Evolutionary conservation across 2,797 vertebrate species (phyloP), one percentile per base, ranked within the genome.

Genomic region (Hippoglossus hippoglossus): DNA sequence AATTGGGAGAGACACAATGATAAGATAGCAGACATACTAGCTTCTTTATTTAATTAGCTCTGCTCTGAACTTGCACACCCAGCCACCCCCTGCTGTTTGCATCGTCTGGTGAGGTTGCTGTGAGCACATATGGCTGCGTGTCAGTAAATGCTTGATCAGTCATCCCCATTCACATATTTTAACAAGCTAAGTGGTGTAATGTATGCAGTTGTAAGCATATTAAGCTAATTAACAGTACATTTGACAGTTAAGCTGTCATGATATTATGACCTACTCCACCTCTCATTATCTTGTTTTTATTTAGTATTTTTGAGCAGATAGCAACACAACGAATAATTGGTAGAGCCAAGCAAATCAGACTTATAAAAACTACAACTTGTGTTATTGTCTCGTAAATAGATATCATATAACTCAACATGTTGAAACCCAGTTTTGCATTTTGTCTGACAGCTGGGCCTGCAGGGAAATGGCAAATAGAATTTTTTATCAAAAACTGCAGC

Each of bases 41-140:
- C 84, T 44, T 85, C 82, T 81, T 73, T 63, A 34, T 85, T 77
- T 77, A 86, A 91, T 83, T 73, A 86, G 78, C 71, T 74, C 53
- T 71, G 56, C 18, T 79, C 71, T 85, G 82, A 89, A 71, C 50
- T 56, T 1, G 51, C 10, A 28, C 72, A 79, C 76, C 83, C 75
- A 50, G 28, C 54, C 13, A 4, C 67, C 65, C 80, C 73, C 6
- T 53, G 77, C 87, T 80, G 85, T 60, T 55, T 47, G 81, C 18
- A 19, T 73, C 69, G 55, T 84, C 87, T 91, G 87, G 22, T 55
- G 60, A 57, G 47, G 53, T 72, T 19, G 65, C 88, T 78, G 57
- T 3, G 34, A 79, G 80, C 79, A 68, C 85, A 86, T 85, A 81
- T 84, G 73, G 59, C 76, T 63, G 70, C 28, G 16, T 83, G 75